Evolutionary conservation across 2,113 vertebrate species (phyloP).

Genomic region (Oryzias woworae): DNA sequence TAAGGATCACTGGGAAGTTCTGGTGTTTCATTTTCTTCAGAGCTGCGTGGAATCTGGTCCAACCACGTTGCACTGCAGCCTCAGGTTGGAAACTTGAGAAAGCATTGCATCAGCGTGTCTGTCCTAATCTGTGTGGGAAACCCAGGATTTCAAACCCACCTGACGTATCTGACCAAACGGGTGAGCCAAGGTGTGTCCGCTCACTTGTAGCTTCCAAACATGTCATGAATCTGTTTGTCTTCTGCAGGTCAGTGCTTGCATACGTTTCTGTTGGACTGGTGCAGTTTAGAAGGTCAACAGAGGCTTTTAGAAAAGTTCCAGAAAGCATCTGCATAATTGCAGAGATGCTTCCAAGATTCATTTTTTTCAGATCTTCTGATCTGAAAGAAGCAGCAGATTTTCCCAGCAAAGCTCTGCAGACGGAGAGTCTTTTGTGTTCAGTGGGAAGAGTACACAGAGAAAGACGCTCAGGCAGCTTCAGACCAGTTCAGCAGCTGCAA

Average conservation of each 20-base stretch:
- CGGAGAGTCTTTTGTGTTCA: background rate
- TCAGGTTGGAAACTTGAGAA: background rate
- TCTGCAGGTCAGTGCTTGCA: too few relatives aligned
- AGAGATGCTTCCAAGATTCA: background rate
- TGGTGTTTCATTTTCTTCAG: background rate
- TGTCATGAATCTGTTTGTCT: too few relatives aligned
- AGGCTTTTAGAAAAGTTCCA: too few relatives aligned
- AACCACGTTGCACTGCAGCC: background rate
- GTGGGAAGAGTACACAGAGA: background rate
- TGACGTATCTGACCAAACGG: too few relatives aligned
- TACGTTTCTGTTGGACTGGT: too few relatives aligned
- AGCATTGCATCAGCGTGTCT: background rate
- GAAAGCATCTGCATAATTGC: too few relatives aligned
- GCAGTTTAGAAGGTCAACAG: too few relatives aligned
- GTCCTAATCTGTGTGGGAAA: background rate
- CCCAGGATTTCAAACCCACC: background rate
- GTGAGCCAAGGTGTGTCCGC: too few relatives aligned
- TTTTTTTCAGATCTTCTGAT: background rate
- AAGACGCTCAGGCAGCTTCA: background rate
- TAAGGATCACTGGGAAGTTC: constrained; percentile 4
- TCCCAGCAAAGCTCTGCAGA: background rate
- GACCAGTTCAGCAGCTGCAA: constrained; percentile 14
- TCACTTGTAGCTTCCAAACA: too few relatives aligned
- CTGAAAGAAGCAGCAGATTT: background rate
- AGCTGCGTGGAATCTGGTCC: constrained; percentile 29